Evolutionary conservation across 2,888 invertebrate genomes (phyloP).

Genomic region (Anorthoa munda): DNA sequence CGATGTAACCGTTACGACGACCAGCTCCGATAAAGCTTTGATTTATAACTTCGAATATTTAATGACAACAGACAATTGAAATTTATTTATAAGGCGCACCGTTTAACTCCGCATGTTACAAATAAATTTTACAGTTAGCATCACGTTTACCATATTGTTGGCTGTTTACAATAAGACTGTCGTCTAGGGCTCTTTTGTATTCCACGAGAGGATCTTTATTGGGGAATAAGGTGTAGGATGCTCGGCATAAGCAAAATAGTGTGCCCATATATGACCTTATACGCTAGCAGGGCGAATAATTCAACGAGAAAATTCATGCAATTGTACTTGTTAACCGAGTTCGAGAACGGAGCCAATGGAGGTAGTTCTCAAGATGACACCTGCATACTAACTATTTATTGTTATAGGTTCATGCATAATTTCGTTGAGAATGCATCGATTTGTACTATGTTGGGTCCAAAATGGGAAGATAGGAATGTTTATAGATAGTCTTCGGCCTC

Average conservation of each 20-base stretch:
- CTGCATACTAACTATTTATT: conserved; percentile 55
- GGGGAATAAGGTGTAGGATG: conserved; percentile 73
- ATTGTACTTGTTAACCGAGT: conserved; percentile 68
- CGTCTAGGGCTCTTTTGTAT: conserved; percentile 82
- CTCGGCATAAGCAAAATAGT: conserved; percentile 69
- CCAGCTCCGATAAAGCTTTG: conserved; percentile 87
- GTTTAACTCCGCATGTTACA: conserved; percentile 83
- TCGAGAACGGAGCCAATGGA: conserved; percentile 48
- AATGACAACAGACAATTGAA: conserved; percentile 90
- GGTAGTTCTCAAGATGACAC: conserved; percentile 55
- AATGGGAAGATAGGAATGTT: conserved; percentile 28
- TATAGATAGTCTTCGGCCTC: not conserved
- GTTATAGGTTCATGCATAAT: conserved; percentile 37
- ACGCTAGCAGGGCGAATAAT: conserved; percentile 67
- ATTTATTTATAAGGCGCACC: conserved; percentile 87
- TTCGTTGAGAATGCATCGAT: conserved; percentile 35
- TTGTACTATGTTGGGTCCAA: conserved; percentile 17
- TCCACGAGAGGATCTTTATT: conserved; percentile 77
- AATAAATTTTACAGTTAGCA: conserved; percentile 86
- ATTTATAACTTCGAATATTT: conserved; percentile 89
- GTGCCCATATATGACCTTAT: conserved; percentile 70
- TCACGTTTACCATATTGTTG: conserved; percentile 83
- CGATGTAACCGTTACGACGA: conserved; percentile 85
- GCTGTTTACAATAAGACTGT: conserved; percentile 79
- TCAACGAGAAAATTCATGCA: conserved; percentile 69